Evolutionary conservation across 2,888 invertebrate genomes (phyloP), one percentile per base, ranked within the genome.

Genomic region (Cephus rjabovi): DNA sequence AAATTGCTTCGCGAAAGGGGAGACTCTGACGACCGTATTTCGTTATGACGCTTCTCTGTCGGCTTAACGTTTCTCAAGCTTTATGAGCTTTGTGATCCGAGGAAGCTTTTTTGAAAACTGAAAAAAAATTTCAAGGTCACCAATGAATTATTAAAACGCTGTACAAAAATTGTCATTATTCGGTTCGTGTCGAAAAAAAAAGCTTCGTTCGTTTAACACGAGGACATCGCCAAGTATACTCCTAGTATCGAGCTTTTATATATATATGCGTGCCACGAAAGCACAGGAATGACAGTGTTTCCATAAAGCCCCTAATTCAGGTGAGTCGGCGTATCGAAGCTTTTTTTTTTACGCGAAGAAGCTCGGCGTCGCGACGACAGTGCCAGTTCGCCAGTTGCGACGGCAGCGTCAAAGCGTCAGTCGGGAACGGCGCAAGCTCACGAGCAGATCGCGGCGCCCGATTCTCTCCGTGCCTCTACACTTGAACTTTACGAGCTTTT

Each of bases 341-440:
- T 71, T 71, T 71, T 71, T 70, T 40, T 56, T 23, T 56, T 56
- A 15, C 23, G 23, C 56, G 30, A 69, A 56, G 70, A 74, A 74
- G 76, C 76, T 82, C 82, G 79, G 77, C 77, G 78, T 79, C 77
- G 77, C 78, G 75, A 79, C 82, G 78, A 79, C 78, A 71, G 79
- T 75, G 79, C 76, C 76, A 31, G 71, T 12, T 31, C 9, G 71
- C 1, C 31, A 34, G 71, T 71, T 15, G 71, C 31, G 71, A 31
- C 30, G 71, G 31, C 33, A 31, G 33, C 71, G 33, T 70, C 70
- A 6, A 30, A 79, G 77, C 83, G 85, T 83, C 88, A 89, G 89
- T 89, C 84, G 85, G 80, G 85, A 83, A 86, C 82, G 81, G 80
- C 84, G 84, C 83, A 83, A 83, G 85, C 85, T 80, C 80, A 71